These are phyloP conservation scores for Hypsibius dujardini DNA, from an alignment of 1,140 invertebrate species.

Conservation along the genomic window DNA sequence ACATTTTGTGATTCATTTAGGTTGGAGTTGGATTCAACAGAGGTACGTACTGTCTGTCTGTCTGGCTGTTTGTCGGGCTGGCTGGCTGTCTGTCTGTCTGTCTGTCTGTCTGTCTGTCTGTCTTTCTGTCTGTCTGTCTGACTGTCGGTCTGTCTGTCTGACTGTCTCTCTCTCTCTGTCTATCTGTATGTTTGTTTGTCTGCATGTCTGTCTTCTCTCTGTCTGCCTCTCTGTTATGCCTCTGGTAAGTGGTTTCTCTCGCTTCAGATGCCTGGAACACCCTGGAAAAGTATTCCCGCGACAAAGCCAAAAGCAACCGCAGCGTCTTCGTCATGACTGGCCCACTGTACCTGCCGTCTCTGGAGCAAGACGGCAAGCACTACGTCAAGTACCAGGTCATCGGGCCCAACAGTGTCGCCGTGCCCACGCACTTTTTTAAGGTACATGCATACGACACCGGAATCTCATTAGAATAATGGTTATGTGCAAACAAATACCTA, in stretches of 20 bases:
- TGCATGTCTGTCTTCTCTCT: neutral
- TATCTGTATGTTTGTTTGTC: neutral
- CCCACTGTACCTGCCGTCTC: constrained; percentile 69
- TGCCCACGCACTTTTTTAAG: constrained; percentile 98
- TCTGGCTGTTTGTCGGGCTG: too few relatives aligned
- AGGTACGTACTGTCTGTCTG: constrained; percentile 29
- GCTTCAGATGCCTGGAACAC: constrained; percentile 63
- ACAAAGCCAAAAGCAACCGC: constrained; percentile 54
- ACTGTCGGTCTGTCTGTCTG: neutral
- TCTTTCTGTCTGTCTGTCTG: neutral
- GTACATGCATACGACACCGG: constrained; percentile 23
- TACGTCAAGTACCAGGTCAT: constrained; percentile 93
- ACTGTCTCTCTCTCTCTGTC: neutral
- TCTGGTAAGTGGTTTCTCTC: too few relatives aligned
- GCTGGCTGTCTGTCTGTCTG: too few relatives aligned
- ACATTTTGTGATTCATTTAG: constrained; percentile 32
- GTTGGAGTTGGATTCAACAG: constrained; percentile 90
- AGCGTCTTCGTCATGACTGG: constrained; percentile 93
- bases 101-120: neutral
- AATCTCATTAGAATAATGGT: too few relatives aligned
- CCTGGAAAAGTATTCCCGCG: constrained; percentile 70
- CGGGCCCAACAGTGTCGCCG: constrained; percentile 77
- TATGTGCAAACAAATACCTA: too few relatives aligned
- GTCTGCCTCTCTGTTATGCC: too few relatives aligned
- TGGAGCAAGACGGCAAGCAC: constrained; percentile 70